Conservation (phyloP, 1,140 invertebrate genomes). For the Lethrus apterus region DNA sequence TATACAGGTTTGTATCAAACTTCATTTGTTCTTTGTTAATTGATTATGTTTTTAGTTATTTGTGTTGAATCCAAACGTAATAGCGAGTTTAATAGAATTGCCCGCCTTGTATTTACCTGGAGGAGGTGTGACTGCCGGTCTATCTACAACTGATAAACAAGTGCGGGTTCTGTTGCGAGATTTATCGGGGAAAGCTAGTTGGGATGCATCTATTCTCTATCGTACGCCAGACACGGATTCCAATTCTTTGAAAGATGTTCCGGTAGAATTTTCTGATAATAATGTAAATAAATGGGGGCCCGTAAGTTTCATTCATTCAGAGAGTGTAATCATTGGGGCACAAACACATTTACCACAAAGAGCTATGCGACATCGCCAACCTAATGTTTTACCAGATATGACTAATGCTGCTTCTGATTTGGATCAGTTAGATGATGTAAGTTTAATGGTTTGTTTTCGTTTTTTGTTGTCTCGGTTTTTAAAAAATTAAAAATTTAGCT, state of each 20-base stretch:
- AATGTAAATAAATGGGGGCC: slow-evolving; percentile 23
- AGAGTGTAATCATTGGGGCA: slow-evolving; percentile 38
- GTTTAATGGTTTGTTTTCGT: slow-evolving; percentile 26
- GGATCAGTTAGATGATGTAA: slow-evolving; percentile 89
- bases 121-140: slow-evolving; percentile 71
- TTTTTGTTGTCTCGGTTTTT: not conserved
- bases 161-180: slow-evolving; percentile 85
- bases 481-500: slow-evolving; percentile 4
- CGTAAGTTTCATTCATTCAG: slow-evolving; percentile 30
- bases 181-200: slow-evolving; percentile 92
- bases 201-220: slow-evolving; percentile 89
- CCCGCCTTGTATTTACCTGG: slow-evolving; percentile 78
- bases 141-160: slow-evolving; percentile 57
- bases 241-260: not conserved
- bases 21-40: not conserved
- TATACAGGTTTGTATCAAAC: slow-evolving; percentile 48
- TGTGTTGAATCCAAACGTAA: slow-evolving; percentile 73
- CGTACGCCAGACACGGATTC: slow-evolving; percentile 51
- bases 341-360: slow-evolving; percentile 50
- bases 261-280: not conserved
- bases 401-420: slow-evolving; percentile 79
- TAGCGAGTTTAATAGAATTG: slow-evolving; percentile 87
- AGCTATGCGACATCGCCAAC: slow-evolving; percentile 61
- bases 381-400: slow-evolving; percentile 69
- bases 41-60: slow-evolving; percentile 60